Evolutionary conservation across 2,888 invertebrate species (phyloP).

Genomic region (Masnerella sp.): DNA sequence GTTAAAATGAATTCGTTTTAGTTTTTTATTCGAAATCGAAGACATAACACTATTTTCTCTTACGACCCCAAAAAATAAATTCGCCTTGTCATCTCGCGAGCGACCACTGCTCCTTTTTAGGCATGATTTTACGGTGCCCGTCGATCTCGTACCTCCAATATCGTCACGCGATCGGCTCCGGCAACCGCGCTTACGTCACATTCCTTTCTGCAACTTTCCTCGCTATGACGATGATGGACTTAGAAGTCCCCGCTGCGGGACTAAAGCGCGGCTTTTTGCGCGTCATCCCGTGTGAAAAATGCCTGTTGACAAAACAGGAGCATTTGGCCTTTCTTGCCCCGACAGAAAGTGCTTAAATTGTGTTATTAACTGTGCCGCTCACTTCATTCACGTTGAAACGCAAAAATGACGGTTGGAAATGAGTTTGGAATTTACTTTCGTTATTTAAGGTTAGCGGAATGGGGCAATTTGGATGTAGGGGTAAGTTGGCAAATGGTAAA

Average conservation of each 20-base stretch:
- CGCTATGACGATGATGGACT: constrained; percentile 32
- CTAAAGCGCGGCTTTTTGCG: constrained; percentile 8
- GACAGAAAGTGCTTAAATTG: constrained; percentile 14
- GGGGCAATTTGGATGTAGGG: too few species aligned
- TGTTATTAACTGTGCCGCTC: constrained; percentile 24
- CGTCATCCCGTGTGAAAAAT: constrained; percentile 1
- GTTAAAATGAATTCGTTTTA: too few species aligned
- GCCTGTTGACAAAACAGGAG: constrained; percentile 7
- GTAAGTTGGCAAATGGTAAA: too few species aligned
- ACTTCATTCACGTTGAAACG: constrained; percentile 11
- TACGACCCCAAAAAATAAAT: constrained; percentile 32
- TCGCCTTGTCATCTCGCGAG: constrained; percentile 20
- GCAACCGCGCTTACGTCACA: constrained; percentile 36
- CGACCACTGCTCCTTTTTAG: constrained; percentile 40
- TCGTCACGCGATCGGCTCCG: constrained; percentile 50
- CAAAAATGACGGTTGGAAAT: constrained; percentile 7
- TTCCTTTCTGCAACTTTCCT: constrained; percentile 40
- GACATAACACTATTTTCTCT: too few species aligned
- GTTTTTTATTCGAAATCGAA: too few species aligned
- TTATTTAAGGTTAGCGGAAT: too few species aligned
- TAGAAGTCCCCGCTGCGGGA: constrained; percentile 21
- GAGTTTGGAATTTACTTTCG: constrained; percentile 10
- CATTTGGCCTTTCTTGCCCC: constrained; percentile 7
- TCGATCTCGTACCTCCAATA: constrained; percentile 41
- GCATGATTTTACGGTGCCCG: constrained; percentile 29